phyloP scores from a whole-genome alignment of 2,113 vertebrate genomes.

The Herpetotheres cachinnans region DNA sequence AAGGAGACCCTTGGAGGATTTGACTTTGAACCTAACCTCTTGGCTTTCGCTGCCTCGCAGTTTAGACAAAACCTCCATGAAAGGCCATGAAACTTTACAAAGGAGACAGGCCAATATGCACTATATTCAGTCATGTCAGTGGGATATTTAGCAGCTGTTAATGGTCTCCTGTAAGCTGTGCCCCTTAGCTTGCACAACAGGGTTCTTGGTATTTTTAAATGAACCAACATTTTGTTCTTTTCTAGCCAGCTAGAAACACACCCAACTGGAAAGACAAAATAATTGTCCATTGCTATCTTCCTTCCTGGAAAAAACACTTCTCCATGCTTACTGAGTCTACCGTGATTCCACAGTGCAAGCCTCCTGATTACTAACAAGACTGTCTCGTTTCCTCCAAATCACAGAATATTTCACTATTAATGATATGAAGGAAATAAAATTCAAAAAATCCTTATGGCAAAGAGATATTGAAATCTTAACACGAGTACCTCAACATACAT shows the following conservation, averaged over 20 bases:
- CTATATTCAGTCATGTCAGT: accelerated
- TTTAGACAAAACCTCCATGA: neutral
- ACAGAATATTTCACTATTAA: neutral
- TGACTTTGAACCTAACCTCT: neutral
- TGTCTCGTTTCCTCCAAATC: neutral
- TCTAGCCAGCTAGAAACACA: neutral
- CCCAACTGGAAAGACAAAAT: neutral
- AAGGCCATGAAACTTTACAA: neutral
- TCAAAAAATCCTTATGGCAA: neutral
- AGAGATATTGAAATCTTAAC: neutral
- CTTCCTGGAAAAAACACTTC: neutral
- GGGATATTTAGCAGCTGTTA: neutral
- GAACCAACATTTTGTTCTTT: neutral
- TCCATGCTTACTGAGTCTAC: neutral
- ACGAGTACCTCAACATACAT: neutral
- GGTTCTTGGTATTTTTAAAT: neutral
- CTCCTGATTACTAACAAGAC: neutral
- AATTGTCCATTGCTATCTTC: neutral
- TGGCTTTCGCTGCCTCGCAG: neutral
- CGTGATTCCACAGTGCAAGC: neutral
- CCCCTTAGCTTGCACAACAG: neutral
- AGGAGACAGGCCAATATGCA: neutral
- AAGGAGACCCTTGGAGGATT: neutral
- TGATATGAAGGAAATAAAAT: neutral
- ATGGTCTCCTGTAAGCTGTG: neutral